phyloP scores from a whole-genome alignment of 2,113 vertebrate genomes.

The Alouatta palliata region DNA sequence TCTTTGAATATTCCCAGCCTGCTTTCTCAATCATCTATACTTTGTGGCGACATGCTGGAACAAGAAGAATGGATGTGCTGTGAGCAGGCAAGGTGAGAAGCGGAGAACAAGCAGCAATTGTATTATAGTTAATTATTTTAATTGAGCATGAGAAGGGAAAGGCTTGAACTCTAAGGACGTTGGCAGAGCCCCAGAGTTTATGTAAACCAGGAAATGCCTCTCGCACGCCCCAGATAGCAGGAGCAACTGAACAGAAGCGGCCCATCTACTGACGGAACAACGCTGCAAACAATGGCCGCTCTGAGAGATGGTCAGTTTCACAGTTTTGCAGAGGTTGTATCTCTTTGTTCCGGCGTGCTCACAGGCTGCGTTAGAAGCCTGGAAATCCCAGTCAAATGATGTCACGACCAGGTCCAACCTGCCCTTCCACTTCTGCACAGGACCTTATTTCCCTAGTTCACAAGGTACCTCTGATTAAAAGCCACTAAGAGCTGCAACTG shows the following conservation, averaged over 20 bases:
- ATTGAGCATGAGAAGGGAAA: conserved; percentile 10
- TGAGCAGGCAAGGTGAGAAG: not conserved
- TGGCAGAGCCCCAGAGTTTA: not conserved
- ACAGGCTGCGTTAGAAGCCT: not conserved
- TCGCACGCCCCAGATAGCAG: not conserved
- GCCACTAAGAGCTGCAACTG: not conserved
- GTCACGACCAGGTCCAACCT: not conserved
- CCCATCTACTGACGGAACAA: not conserved
- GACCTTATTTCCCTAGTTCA: not conserved
- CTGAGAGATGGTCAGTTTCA: not conserved
- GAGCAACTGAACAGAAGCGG: not conserved
- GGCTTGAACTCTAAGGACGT: not conserved
- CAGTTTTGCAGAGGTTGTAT: not conserved
- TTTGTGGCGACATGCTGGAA: not conserved
- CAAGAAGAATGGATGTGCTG: not conserved
- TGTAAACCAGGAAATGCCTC: not conserved
- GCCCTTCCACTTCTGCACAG: not conserved
- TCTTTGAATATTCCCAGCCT: not conserved
- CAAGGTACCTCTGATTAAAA: not conserved
- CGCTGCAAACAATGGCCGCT: not conserved
- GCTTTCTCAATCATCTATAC: not conserved
- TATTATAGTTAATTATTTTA: not conserved
- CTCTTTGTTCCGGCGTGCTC: not conserved
- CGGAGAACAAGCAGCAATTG: conserved; percentile 51
- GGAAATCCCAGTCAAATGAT: not conserved